Conservation (phyloP, 2,888 invertebrate species). For the Villa cingulata region DNA sequence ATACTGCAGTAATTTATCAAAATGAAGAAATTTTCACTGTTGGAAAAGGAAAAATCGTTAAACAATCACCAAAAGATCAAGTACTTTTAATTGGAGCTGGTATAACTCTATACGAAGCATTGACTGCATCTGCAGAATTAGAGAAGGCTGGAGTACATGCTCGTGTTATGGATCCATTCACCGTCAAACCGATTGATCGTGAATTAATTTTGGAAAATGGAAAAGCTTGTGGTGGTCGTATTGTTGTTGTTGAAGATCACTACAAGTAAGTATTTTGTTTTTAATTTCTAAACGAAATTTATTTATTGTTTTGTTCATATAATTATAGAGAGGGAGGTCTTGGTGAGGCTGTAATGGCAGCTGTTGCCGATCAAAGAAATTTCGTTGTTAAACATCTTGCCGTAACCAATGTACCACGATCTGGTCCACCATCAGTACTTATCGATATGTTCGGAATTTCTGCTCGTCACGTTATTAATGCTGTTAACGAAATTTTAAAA, state of each 20-base stretch:
- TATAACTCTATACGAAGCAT: constrained; percentile 82
- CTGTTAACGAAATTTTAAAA: constrained; percentile 51
- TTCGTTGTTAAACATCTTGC: constrained; percentile 64
- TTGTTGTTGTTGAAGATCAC: constrained; percentile 94
- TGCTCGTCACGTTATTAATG: constrained; percentile 60
- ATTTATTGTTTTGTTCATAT: too few relatives aligned
- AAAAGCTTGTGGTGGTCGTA: constrained; percentile 59
- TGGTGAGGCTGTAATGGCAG: constrained; percentile 86
- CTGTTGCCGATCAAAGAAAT: constrained; percentile 56
- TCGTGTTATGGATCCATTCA: constrained; percentile 89
- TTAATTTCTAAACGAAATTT: too few relatives aligned
- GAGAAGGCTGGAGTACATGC: constrained; percentile 55
- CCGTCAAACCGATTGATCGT: constrained; percentile 86
- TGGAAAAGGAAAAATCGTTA: constrained; percentile 68
- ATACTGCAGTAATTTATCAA: constrained; percentile 71
- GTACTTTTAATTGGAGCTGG: constrained; percentile 86
- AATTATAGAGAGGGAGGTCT: constrained; percentile 59
- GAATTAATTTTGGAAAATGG: constrained; percentile 63
- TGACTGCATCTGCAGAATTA: constrained; percentile 68
- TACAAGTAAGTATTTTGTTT: constrained; percentile 63
- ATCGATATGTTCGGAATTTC: constrained; percentile 83
- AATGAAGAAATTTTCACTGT: constrained; percentile 70
- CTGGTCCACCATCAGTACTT: constrained; percentile 76
- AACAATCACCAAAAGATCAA: constrained; percentile 59
- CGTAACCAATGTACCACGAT: constrained; percentile 75